Evolutionary conservation across 2,888 invertebrate genomes (phyloP), one percentile per base, ranked within the genome.

Genomic region (Chelonus formosanus): DNA sequence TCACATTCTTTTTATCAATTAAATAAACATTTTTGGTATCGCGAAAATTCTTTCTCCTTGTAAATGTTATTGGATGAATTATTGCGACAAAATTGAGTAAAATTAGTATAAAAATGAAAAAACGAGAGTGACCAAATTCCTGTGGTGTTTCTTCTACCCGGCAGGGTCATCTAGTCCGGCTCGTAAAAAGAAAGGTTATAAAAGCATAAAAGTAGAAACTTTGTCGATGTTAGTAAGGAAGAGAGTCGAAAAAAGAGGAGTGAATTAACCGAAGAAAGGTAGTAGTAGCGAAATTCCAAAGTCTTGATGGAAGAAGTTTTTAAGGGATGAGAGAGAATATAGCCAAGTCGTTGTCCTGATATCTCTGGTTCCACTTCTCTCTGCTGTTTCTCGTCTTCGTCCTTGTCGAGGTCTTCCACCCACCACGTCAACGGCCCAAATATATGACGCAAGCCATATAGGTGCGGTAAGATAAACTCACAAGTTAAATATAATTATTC

Each of bases 341-440:
- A 20, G 34, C 36, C 32, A 55, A 48, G 47, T 62, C 58, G 52
- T 65, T 66, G 65, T 55, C 44, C 56, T 54, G 48, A 53, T 63
- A 67, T 60, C 63, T 65, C 44, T 47, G 66, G 62, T 67, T 67
- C 58, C 50, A 47, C 57, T 62, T 63, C 63, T 69, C 67, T 56
- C 61, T 8, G 56, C 35, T 52, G 65, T 67, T 69, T 67, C 69
- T 69, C 69, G 70, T 74, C 64, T 67, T 74, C 80, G 79, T 78
- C 80, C 79, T 82, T 81, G 80, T 72, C 76, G 79, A 80, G 81
- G 79, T 82, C 78, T 74, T 78, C 78, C 74, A 79, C 77, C 79
- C 63, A 50, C 60, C 62, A 63, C 65, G 81, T 80, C 79, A 80
- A 81, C 73, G 78, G 71, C 79, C 76, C 74, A 73, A 77, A 79